Percentiles rank a stretch among this genome's conserved stretches.
phyloP scores from a whole-genome alignment of 2,113 vertebrate species.

The Melanocharis versteri region DNA sequence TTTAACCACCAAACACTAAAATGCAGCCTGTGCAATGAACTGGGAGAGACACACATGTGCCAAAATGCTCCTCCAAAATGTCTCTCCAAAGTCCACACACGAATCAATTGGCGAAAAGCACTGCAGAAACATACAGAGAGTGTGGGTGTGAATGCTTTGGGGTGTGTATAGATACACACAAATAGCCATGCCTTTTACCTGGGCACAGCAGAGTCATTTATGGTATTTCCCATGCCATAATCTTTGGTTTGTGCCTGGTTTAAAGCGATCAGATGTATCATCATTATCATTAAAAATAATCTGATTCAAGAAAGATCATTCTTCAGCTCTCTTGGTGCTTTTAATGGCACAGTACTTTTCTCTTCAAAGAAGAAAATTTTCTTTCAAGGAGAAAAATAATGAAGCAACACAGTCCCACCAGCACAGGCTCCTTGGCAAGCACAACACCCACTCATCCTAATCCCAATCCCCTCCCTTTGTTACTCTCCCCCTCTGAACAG shows the following conservation, averaged over 20 bases:
- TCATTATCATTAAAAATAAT: neutral
- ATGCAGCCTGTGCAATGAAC: neutral
- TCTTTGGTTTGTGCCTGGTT: neutral
- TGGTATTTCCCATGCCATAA: neutral
- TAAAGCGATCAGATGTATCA: neutral
- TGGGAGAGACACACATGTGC: neutral
- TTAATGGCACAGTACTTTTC: neutral
- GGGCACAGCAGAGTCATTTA: neutral
- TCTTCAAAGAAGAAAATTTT: neutral
- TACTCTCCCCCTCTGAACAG: neutral
- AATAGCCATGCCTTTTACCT: neutral
- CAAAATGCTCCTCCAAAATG: neutral
- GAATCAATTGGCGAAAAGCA: neutral
- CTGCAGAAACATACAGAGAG: neutral
- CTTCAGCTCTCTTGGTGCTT: neutral
- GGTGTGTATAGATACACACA: fast-evolving
- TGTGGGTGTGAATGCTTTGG: neutral
- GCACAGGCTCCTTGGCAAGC: neutral
- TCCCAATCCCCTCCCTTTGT: neutral
- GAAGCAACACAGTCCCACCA: neutral
- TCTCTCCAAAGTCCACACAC: neutral
- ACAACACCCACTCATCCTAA: neutral
- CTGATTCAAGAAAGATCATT: neutral
- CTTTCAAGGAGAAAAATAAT: neutral
- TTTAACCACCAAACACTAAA: neutral